Conservation (phyloP, 2,113 vertebrate species). For the Sapayoa aenigma region DNA sequence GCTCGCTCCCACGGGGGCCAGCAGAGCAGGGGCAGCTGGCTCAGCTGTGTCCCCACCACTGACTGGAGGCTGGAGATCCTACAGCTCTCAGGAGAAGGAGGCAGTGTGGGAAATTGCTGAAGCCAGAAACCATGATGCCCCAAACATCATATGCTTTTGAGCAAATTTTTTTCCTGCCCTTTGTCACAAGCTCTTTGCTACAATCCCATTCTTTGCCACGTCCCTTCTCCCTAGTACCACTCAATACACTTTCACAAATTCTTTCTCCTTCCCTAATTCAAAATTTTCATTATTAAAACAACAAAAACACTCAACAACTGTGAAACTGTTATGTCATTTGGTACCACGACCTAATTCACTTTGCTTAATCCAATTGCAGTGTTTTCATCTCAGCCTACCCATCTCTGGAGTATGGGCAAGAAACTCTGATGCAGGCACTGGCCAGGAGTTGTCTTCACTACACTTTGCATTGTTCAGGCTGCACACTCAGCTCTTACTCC, state of each 20-base stretch:
- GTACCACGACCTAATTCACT: not conserved
- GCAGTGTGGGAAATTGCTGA: not conserved
- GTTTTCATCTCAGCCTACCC: not conserved
- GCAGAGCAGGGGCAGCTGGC: fast-evolving
- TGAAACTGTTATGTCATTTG: not conserved
- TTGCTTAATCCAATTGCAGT: fast-evolving
- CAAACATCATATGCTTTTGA: not conserved
- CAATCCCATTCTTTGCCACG: not conserved
- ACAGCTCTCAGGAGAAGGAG: not conserved
- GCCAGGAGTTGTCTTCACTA: not conserved
- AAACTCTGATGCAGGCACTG: not conserved
- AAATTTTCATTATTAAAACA: not conserved
- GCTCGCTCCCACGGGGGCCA: not conserved
- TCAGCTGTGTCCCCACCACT: not conserved
- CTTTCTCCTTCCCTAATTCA: not conserved
- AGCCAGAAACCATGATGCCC: not conserved
- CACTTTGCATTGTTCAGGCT: not conserved
- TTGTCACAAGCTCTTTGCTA: not conserved
- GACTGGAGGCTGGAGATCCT: not conserved
- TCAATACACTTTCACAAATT: not conserved
- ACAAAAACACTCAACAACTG: not conserved
- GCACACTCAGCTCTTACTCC: not conserved
- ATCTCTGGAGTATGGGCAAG: not conserved
- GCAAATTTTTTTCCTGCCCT: not conserved
- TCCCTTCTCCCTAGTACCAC: not conserved